Base-by-base conservation (phyloP, 2,888 invertebrate species). In the Drosophila paranaensis region DNA sequence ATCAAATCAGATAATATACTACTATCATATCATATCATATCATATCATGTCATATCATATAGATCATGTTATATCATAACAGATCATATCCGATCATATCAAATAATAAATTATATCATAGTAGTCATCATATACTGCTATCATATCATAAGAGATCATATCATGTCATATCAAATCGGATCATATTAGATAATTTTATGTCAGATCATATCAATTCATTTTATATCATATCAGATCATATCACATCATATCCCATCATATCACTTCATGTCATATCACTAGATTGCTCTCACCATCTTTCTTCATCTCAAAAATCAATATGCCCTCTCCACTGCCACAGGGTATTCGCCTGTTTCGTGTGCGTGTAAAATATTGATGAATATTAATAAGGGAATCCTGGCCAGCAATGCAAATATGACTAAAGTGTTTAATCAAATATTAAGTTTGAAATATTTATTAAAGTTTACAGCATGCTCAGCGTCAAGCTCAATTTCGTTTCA, bases 351-450 rank as follows among this genome's bases (percentile, higher is more conserved):
- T 39, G 9, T 16, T n/a, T 53, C 61, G 3, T 25, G 13, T 64
- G 42, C 13, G 9, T 25, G 10, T 53, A 13, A 42, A 62, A 71
- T 71, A 75, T 74, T 71, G 61, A 75, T 79, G 76, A 57, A 79
- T 67, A 67, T 71, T 75, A 58, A 69, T 74, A 70, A 67, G 60
- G 20, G 27, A 37, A 20, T 27, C 37, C 14, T 16, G 33, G 42
- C 42, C 57, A 54, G 37, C 65, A 63, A 74, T 66, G 79, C 61
- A 75, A 79, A 79, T 75, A 42, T 58, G 51, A 30, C 33, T 30
- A 66, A 63, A 55, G 70, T 57, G 48, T 58, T 79, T 63, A 66
- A 79, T 70, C 57, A 57, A 65, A 65, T 77, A 53, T 45, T 30
- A 50, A 45, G 58, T 9, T 43, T 25, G 11, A 14, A 42, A 50